Evolutionary conservation across 2,113 vertebrate species (phyloP).

Genomic region (Scytalopus superciliaris): DNA sequence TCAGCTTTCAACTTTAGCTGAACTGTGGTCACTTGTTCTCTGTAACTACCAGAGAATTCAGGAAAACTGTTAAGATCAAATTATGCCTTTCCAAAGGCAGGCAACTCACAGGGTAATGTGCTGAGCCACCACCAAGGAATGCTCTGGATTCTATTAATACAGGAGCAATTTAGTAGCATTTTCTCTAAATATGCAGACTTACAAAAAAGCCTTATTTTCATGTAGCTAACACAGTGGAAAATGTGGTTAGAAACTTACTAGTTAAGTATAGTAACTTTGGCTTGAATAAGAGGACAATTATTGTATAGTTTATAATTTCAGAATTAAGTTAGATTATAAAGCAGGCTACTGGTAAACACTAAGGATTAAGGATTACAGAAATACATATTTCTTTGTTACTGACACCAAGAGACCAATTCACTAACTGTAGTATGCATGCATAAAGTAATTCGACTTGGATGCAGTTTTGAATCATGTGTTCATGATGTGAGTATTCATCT

Average conservation of each 20-base stretch:
- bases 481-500: not conserved
- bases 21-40: conserved; percentile 72
- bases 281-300: conserved; percentile 38
- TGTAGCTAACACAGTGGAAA: conserved; percentile 38
- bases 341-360: not conserved
- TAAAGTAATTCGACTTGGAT: not conserved
- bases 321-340: conserved; percentile 53
- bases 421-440: not conserved
- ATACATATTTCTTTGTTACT: not conserved
- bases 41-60: conserved; percentile 67
- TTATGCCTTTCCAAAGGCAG: conserved; percentile 66
- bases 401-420: not conserved
- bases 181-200: conserved; percentile 40
- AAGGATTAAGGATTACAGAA: not conserved
- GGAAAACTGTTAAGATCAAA: conserved; percentile 72
- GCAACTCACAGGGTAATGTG: conserved; percentile 41
- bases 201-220: conserved; percentile 62
- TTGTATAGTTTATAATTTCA: conserved; percentile 44
- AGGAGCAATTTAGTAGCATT: conserved; percentile 45
- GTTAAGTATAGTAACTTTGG: conserved; percentile 26
- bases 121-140: conserved; percentile 73
- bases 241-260: conserved; percentile 20
- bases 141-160: conserved; percentile 74
- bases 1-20: conserved; percentile 49
- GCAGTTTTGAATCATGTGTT: not conserved